Evolutionary conservation across 2,797 vertebrate genomes (phyloP).

Genomic region (Eremophila alpestris): DNA sequence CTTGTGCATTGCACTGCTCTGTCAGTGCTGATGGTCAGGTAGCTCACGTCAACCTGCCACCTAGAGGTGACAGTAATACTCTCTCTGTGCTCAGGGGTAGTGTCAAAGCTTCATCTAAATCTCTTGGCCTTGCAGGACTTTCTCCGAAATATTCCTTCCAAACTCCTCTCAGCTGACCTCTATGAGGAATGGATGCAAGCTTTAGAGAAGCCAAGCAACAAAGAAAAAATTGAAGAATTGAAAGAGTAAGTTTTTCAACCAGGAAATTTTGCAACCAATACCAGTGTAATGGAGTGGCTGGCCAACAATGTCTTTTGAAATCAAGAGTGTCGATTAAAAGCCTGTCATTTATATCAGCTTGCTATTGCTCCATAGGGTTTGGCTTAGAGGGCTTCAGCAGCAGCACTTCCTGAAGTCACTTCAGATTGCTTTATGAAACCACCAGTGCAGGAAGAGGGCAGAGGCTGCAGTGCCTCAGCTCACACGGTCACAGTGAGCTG

Average conservation of each 20-base stretch:
- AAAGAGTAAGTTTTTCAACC: conserved; percentile 79
- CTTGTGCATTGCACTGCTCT: background rate
- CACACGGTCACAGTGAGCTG: accelerated
- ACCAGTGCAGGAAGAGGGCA: background rate
- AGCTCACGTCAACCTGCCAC: background rate
- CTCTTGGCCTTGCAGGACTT: conserved; percentile 82
- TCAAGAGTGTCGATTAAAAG: background rate
- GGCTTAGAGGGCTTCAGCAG: background rate
- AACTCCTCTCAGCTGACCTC: conserved; percentile 84
- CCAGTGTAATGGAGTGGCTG: background rate
- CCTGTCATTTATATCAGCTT: background rate
- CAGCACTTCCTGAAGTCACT: background rate
- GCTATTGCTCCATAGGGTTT: background rate
- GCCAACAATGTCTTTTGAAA: accelerated
- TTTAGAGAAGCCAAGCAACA: conserved; percentile 74
- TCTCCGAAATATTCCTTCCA: conserved; percentile 89
- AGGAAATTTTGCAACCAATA: conserved; percentile 66
- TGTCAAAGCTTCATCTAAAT: background rate
- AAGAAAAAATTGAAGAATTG: conserved; percentile 80
- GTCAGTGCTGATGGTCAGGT: background rate
- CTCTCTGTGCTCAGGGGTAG: background rate
- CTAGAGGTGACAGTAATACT: background rate
- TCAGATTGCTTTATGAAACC: background rate
- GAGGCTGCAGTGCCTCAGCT: background rate
- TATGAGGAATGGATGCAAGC: conserved; percentile 87